These are phyloP conservation scores for Augochlorella aurata DNA, from an alignment of 2,888 invertebrate genomes.

Conservation along the genomic window DNA sequence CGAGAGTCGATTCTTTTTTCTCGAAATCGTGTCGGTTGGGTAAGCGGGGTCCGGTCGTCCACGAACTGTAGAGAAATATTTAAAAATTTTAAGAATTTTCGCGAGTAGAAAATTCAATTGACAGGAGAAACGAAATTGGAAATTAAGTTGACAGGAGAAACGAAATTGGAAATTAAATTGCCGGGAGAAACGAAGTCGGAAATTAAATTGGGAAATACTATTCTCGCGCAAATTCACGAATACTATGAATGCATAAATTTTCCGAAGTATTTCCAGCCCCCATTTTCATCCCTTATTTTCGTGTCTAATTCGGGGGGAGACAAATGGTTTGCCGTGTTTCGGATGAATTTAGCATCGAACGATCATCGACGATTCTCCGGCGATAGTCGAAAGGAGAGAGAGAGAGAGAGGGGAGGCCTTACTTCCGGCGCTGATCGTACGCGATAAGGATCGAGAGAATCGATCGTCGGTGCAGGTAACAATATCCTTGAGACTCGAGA, in stretches of 20 bases:
- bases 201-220: too few relatives aligned
- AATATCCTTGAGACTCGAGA: conserved; percentile 74
- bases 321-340: background rate
- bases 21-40: background rate
- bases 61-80: too few relatives aligned
- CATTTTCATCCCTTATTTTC: background rate
- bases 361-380: background rate
- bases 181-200: too few relatives aligned
- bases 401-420: background rate
- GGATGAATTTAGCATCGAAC: background rate
- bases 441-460: conserved; percentile 60
- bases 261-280: background rate
- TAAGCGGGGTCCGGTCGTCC: too few relatives aligned
- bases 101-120: too few relatives aligned
- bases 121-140: too few relatives aligned
- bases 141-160: too few relatives aligned
- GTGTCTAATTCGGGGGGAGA: background rate
- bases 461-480: conserved; percentile 64
- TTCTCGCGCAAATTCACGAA: too few relatives aligned
- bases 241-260: too few relatives aligned
- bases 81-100: too few relatives aligned
- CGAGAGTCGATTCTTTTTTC: background rate
- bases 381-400: background rate
- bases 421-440: conserved; percentile 30
- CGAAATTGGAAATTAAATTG: too few relatives aligned